Evolutionary conservation across 2,797 vertebrate species (phyloP), one percentile per base, ranked within the genome.

Genomic region (Aulostomus chinensis): DNA sequence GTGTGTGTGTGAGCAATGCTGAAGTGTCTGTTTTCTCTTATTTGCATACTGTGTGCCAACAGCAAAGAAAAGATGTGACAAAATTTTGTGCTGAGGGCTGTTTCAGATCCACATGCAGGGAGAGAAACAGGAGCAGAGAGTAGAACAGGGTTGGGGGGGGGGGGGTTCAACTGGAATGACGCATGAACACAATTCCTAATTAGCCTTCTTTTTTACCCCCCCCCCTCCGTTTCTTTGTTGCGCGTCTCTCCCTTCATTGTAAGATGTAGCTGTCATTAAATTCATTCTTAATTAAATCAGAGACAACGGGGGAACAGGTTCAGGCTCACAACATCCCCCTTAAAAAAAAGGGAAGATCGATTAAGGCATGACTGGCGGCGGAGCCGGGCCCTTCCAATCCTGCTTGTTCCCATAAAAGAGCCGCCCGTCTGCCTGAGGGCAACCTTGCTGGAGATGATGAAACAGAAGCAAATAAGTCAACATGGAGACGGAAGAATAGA

Each of bases 401-500:
- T 22, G 63, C 54, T 76, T 83, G 68, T 79, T 85, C 76, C 79
- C 64, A 72, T 81, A 86, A 88, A 87, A 78, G 72, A 56, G 33
- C 53, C 21, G 72, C 50, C n/a, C n/a, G n/a, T n/a, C 66, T 66
- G 84, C 89, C 87, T 83, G 70, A 13, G 88, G 88, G 87, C 81
- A 92, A 87, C 81, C 86, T 88, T 78, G 81, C 67, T 53, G 59
- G 66, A 59, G 80, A 86, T 81, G 88, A 89, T 91, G 84, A 90
- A 91, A 87, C 78, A 63, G 78, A 80, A 49, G 73, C 69, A 73
- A 78, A 85, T 78, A 79, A 83, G 77, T 80, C 74, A 84, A 86
- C 78, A 78, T 5, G 12, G 40, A 83, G 67, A 71, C 53, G 58
- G 71, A 78, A 78, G 58, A n/a, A n/a, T n/a, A 58, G 68, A 49